Percentiles rank a stretch among this genome's conserved stretches.
These are phyloP conservation scores for Epicauta chinensis DNA, from an alignment of 1,140 invertebrate species.

Conservation along the genomic window DNA sequence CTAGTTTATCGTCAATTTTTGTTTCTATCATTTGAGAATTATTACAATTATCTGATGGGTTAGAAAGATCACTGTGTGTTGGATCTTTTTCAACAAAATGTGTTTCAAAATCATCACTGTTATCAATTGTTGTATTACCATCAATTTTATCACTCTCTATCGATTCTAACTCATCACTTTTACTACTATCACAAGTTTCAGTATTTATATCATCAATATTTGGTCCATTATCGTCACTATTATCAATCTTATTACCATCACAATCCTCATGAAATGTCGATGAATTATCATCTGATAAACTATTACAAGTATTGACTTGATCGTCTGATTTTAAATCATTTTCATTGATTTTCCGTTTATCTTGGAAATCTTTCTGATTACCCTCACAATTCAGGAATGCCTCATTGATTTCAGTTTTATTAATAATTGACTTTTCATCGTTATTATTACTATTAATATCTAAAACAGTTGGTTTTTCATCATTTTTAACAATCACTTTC, in stretches of 20 bases:
- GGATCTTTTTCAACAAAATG: conserved; percentile 1
- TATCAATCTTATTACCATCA: neutral
- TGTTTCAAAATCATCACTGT: conserved; percentile 2
- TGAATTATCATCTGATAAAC: neutral
- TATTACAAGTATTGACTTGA: conserved; percentile 10
- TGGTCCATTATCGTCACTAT: conserved; percentile 4
- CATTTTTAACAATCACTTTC: conserved; percentile 6
- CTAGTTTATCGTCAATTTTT: neutral
- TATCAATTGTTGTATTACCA: neutral
- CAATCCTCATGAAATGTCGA: neutral
- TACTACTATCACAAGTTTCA: conserved; percentile 21
- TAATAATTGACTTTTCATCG: conserved; percentile 11
- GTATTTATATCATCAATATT: neutral
- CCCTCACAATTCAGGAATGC: conserved; percentile 6
- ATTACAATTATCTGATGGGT: conserved; percentile 1
- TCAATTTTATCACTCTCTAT: neutral
- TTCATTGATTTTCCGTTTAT: conserved; percentile 26
- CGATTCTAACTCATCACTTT: neutral
- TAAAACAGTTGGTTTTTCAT: conserved; percentile 5
- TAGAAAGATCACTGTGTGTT: neutral
- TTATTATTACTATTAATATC: conserved; percentile 28
- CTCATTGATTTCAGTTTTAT: conserved; percentile 1
- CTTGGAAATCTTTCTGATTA: conserved; percentile 29
- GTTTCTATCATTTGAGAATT: neutral
- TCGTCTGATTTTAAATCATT: conserved; percentile 2